These are phyloP conservation scores for Parotocinclus haroldoi DNA, from an alignment of 2,797 vertebrate species.

Conservation along the genomic window DNA sequence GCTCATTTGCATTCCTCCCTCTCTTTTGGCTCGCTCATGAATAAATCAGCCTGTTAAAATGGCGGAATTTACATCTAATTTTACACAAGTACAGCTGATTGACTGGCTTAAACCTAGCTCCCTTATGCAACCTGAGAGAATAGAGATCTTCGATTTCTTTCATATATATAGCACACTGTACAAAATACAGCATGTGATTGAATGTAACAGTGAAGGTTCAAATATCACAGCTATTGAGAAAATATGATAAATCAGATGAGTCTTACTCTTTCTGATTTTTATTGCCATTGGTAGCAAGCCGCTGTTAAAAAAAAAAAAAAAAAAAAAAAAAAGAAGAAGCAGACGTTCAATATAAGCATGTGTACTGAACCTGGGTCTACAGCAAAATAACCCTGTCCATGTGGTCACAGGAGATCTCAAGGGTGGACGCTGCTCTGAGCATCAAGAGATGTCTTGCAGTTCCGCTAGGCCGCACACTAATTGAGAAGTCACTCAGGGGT, in stretches of 20 bases:
- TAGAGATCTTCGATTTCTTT: conserved; percentile 5
- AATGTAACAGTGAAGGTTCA: neutral
- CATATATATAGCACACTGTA: neutral
- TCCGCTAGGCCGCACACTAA: conserved; percentile 84
- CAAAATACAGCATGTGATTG: conserved; percentile 5
- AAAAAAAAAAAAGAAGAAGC: conserved; percentile 5
- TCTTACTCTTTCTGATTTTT: conserved; percentile 28
- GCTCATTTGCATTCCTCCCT: conserved; percentile 63
- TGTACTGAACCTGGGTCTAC: conserved; percentile 48
- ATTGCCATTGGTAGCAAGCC: conserved; percentile 6
- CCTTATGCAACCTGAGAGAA: conserved; percentile 40
- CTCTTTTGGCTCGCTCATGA: conserved; percentile 62
- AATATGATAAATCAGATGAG: neutral
- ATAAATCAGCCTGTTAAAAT: conserved; percentile 66
- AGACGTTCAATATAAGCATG: conserved; percentile 44
- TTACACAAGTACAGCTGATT: conserved; percentile 54
- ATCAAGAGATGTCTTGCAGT: conserved; percentile 65
- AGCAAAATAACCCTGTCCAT: conserved; percentile 47
- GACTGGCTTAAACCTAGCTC: conserved; percentile 45
- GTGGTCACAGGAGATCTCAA: conserved; percentile 53
- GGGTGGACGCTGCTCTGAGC: conserved; percentile 36
- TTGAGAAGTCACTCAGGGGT: conserved; percentile 81
- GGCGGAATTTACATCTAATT: conserved; percentile 68
- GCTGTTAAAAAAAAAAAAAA: conserved; percentile 6
- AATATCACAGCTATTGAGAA: neutral